Base-by-base conservation (phyloP, 2,113 vertebrate genomes). In the Gadus chalcogrammus region DNA sequence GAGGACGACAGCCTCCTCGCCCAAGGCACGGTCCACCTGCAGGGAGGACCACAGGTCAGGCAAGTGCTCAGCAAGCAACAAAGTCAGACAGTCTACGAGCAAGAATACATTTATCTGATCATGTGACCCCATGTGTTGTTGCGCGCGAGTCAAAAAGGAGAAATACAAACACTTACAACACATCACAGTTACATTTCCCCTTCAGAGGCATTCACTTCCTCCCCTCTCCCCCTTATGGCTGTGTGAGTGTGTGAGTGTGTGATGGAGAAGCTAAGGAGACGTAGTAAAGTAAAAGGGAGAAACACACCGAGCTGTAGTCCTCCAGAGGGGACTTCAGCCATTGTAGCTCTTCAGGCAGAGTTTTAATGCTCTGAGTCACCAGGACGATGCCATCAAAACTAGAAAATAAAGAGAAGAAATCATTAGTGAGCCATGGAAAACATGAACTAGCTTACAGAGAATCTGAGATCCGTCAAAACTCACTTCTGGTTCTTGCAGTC, bases 311-410 rank as follows among this genome's bases (percentile, higher is more conserved):
- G 71, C 87, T 85, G 80, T 93, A 92, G 80, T 91, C 89, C 73
- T 86, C 84, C 52, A 93, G 86, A 0, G 88, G 88, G 3, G 71
- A 82, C 72, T 89, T 90, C 73, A 94, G 82, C 61, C 64, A 71
- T 63, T 88, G 79, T 0, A 94, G 88, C 59, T 90, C 75, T 3
- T 64, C 0, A 3, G 90, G 85, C 65, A 94, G 82, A 0, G 84
- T 68, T 0, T 91, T 88, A 73, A 84, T 65, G 70, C 75, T 82
- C 67, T 88, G 84, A 11, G 90, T 79, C 72, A 94, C 88, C 73
- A 94, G 65, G 53, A 94, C 73, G 7, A 94, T 68, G n/a, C 93
- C 93, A 81, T 94, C 93, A 60, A 85, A 94, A 68, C 90, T 92
- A 60, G 42, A 48, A 48, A 13, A 48, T 12, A 17, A 22, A 76